Evolutionary conservation across 2,888 invertebrate species (phyloP).

Genomic region (Hypercompe scribonia): DNA sequence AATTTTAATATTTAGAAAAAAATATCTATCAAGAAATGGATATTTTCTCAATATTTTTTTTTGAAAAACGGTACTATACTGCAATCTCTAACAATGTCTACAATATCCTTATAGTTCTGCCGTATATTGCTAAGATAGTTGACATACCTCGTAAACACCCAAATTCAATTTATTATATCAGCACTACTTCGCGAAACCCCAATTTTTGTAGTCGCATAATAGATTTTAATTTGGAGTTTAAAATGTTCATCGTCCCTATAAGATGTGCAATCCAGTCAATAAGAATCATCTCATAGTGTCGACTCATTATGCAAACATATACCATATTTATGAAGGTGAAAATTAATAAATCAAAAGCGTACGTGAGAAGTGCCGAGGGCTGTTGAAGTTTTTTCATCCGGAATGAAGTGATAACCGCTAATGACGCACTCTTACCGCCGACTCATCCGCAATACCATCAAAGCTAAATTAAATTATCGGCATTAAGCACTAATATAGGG

Average conservation of each 20-base stretch:
- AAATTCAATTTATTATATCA: not conserved
- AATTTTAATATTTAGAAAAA: too few relatives aligned
- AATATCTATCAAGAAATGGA: too few relatives aligned
- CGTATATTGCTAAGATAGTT: not conserved
- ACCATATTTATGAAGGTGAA: slow-evolving; percentile 81
- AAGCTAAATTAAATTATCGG: slow-evolving; percentile 64
- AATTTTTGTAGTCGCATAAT: not conserved
- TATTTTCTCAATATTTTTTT: too few relatives aligned
- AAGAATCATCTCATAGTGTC: slow-evolving; percentile 2
- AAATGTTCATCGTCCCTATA: not conserved
- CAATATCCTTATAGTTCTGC: not conserved
- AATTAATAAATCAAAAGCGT: slow-evolving; percentile 85
- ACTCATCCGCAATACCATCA: slow-evolving; percentile 73
- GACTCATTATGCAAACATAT: slow-evolving; percentile 65
- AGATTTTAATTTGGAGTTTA: not conserved
- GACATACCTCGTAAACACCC: too few relatives aligned
- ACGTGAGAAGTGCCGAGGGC: slow-evolving; percentile 78
- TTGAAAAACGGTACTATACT: too few relatives aligned
- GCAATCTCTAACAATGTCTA: too few relatives aligned
- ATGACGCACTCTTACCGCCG: slow-evolving; percentile 79
- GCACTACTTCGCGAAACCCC: not conserved
- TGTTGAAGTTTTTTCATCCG: slow-evolving; percentile 86
- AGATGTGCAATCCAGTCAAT: not conserved
- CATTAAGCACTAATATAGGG: slow-evolving; percentile 44
- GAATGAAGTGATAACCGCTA: slow-evolving; percentile 87